Percentiles rank a stretch among this genome's conserved stretches.
These are phyloP conservation scores for Phengaris arion DNA, from an alignment of 2,888 invertebrate species.

Conservation along the genomic window DNA sequence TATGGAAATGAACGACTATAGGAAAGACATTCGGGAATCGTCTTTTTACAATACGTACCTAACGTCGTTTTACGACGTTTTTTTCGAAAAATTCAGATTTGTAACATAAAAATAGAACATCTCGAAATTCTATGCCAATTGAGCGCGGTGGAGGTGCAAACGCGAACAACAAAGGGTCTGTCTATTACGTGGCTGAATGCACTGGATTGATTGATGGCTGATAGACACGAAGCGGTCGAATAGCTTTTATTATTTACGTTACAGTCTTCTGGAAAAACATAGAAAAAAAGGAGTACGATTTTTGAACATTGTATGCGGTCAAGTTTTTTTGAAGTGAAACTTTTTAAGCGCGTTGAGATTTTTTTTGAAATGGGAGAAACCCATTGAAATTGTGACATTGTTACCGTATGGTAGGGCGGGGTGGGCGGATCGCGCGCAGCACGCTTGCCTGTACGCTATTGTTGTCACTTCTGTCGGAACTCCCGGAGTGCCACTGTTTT, in stretches of 20 bases:
- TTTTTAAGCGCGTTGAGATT: not conserved
- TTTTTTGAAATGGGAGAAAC: not conserved
- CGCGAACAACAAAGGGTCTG: slow-evolving; percentile 36
- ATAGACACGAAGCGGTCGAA: slow-evolving; percentile 34
- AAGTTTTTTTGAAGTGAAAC: not conserved
- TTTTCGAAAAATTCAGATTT: not conserved
- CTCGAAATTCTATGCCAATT: slow-evolving; percentile 28
- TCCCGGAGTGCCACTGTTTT: too few species aligned
- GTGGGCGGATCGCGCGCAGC: too few species aligned
- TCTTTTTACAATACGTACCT: too few species aligned
- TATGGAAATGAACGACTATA: too few species aligned
- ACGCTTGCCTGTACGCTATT: too few species aligned
- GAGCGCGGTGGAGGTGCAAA: slow-evolving; percentile 33
- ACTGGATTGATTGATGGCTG: slow-evolving; percentile 41
- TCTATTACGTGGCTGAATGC: slow-evolving; percentile 41
- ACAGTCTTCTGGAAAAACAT: not conserved
- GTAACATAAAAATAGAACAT: not conserved
- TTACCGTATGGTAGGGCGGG: too few species aligned
- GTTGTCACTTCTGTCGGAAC: too few species aligned
- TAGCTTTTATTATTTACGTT: slow-evolving; percentile 29
- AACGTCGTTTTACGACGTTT: too few species aligned
- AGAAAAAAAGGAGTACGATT: not conserved
- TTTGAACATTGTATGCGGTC: not conserved
- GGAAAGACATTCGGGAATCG: too few species aligned
- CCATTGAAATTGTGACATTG: too few species aligned